A percentile compares a stretch with the other conserved stretches of the same genome.
These are phyloP conservation scores for Poecilia velifera DNA, from an alignment of 2,797 vertebrate species.

Conservation along the genomic window DNA sequence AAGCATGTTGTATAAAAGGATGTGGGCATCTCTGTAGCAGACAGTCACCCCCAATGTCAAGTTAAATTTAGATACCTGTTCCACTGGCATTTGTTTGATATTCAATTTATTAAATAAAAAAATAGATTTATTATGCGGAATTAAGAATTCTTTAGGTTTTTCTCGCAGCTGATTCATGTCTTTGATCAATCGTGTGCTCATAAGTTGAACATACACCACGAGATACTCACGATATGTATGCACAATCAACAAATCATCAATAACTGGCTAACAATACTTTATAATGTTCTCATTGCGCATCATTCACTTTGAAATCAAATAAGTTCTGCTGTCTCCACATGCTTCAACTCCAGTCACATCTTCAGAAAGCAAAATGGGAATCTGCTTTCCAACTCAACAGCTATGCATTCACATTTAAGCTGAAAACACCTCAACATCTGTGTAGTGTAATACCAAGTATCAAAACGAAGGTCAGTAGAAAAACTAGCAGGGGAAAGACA, in stretches of 20 bases:
- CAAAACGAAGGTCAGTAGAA: background rate
- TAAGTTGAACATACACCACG: background rate
- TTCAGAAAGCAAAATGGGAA: background rate
- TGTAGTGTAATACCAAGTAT: background rate
- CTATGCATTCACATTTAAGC: too few relatives aligned
- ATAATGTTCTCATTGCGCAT: background rate
- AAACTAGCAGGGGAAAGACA: background rate
- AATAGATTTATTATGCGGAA: background rate
- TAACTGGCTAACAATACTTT: background rate
- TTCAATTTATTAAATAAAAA: background rate
- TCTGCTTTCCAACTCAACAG: background rate
- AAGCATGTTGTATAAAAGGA: conserved; percentile 58
- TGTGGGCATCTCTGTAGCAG: conserved; percentile 35
- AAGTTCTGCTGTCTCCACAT: background rate
- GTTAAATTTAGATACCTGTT: conserved; percentile 17
- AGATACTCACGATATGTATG: background rate
- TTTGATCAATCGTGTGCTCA: background rate
- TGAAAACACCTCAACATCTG: too few relatives aligned
- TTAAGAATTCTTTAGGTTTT: background rate
- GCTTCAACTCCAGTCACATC: background rate
- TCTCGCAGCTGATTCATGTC: background rate
- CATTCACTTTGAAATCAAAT: background rate
- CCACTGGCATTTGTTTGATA: background rate
- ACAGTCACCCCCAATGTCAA: conserved; percentile 30
- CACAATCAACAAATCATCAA: background rate